These are phyloP conservation scores for Centropyge bicolor DNA, from an alignment of 2,797 vertebrate genomes.

Conservation along the genomic window DNA sequence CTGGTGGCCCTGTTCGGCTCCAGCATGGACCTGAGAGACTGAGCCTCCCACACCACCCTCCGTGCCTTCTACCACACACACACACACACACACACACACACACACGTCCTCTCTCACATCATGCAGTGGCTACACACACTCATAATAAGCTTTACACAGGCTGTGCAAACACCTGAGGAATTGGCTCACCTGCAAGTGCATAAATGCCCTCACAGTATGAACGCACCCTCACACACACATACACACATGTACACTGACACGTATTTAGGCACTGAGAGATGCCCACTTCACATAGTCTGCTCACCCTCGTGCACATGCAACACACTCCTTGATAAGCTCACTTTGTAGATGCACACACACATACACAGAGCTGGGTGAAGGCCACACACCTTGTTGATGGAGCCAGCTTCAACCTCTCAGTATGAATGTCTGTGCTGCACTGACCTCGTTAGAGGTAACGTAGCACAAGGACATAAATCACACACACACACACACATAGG, in stretches of 20 bases:
- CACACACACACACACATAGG: slow-evolving; percentile 29
- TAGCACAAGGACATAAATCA: slow-evolving; percentile 54
- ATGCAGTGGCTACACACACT: slow-evolving; percentile 59
- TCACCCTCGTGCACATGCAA: slow-evolving; percentile 66
- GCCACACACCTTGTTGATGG: slow-evolving; percentile 54
- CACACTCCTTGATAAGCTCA: slow-evolving; percentile 75
- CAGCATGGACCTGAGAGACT: slow-evolving; percentile 97
- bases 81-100: slow-evolving; percentile 53
- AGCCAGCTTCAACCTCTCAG: slow-evolving; percentile 70
- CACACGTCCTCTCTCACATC: slow-evolving; percentile 53
- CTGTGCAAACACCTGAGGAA: slow-evolving; percentile 54
- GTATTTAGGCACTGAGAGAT: slow-evolving; percentile 61
- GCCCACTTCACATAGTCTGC: slow-evolving; percentile 66
- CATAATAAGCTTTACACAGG: slow-evolving; percentile 67
- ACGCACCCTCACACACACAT: slow-evolving; percentile 32
- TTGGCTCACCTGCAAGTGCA: slow-evolving; percentile 54
- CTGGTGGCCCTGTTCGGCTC: slow-evolving; percentile 99
- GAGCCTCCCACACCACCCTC: slow-evolving; percentile 81
- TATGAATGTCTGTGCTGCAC: slow-evolving; percentile 70
- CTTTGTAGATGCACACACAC: slow-evolving; percentile 36
- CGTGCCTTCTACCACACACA: slow-evolving; percentile 85
- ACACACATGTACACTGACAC: slow-evolving; percentile 41
- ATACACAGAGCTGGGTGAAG: slow-evolving; percentile 46
- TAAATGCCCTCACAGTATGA: slow-evolving; percentile 39
- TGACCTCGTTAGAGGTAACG: slow-evolving; percentile 58